Percentiles rank a stretch among this genome's conserved stretches.
Conservation (phyloP, 2,888 invertebrate genomes). For the Epirrhoe tristata region DNA sequence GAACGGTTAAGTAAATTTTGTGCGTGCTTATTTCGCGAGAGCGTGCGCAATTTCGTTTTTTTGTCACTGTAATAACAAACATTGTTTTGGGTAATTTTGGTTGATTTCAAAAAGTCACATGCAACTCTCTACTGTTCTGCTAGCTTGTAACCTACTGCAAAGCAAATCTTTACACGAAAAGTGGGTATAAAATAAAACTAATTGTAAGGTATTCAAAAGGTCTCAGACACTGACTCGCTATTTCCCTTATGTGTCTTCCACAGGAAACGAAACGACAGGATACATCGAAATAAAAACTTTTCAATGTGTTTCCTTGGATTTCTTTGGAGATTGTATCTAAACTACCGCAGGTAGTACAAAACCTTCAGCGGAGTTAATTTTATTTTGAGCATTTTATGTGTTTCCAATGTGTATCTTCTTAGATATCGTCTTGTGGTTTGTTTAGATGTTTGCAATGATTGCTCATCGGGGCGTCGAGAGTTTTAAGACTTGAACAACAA, state of each 20-base stretch:
- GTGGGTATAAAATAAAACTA: not conserved
- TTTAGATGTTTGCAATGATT: not conserved
- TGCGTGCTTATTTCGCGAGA: constrained; percentile 28
- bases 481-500: not conserved
- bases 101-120: constrained; percentile 8
- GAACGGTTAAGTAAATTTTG: constrained; percentile 40
- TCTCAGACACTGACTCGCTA: not conserved
- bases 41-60: constrained; percentile 27
- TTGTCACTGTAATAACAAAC: constrained; percentile 33
- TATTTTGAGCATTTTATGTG: not conserved
- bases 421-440: too few species aligned
- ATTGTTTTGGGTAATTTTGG: constrained; percentile 10
- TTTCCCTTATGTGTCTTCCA: constrained; percentile 8
- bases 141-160: not conserved
- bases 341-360: not conserved
- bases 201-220: not conserved
- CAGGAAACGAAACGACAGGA: constrained; percentile 12
- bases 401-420: not conserved
- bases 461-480: not conserved
- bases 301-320: not conserved
- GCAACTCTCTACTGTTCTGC: not conserved
- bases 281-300: constrained; percentile 9
- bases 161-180: not conserved
- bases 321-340: constrained; percentile 9
- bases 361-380: not conserved